These are phyloP conservation scores for Microhierax caerulescens DNA, from an alignment of 2,797 vertebrate genomes.

Conservation along the genomic window DNA sequence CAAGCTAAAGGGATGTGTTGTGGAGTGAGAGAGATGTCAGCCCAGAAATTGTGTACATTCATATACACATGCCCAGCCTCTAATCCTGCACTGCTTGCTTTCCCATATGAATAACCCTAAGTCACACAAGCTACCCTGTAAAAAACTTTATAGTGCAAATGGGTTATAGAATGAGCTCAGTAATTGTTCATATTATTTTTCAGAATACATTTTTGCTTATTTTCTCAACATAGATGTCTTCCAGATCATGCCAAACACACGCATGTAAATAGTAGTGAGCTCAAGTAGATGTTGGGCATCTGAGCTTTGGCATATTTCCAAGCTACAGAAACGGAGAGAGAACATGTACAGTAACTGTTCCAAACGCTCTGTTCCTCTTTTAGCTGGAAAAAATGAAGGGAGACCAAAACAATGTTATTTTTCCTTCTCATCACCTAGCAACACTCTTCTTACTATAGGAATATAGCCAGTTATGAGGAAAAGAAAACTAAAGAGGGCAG, in stretches of 20 bases:
- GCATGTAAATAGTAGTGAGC: background rate
- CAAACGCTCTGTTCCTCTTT: background rate
- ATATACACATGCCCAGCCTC: background rate
- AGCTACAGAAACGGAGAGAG: background rate
- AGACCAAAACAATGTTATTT: slow-evolving; percentile 46
- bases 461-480: background rate
- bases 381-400: slow-evolving; percentile 36
- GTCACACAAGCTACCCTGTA: background rate
- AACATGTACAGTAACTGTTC: background rate
- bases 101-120: background rate
- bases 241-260: background rate
- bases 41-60: background rate
- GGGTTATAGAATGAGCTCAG: background rate
- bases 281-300: background rate
- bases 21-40: background rate
- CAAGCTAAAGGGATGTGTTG: background rate
- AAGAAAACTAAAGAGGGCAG: background rate
- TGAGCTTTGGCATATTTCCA: background rate
- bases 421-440: slow-evolving; percentile 36
- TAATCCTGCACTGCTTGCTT: background rate
- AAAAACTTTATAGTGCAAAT: background rate
- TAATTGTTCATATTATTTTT: background rate
- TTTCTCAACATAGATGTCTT: background rate
- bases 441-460: background rate
- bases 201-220: background rate